These are phyloP conservation scores for Leptobrachium ailaonicum DNA, from an alignment of 2,113 vertebrate genomes.

Conservation along the genomic window DNA sequence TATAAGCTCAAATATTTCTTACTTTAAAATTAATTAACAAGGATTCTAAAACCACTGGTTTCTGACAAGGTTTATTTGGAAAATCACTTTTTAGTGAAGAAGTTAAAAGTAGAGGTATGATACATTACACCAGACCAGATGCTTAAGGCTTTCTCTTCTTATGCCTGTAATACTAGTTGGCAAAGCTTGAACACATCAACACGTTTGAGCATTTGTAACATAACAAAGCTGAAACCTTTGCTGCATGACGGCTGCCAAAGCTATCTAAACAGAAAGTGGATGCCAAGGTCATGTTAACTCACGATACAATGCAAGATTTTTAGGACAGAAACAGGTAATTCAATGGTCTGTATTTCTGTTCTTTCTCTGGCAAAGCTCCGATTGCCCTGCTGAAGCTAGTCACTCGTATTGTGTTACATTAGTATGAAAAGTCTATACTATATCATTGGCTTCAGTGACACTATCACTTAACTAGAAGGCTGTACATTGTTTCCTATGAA, in stretches of 20 bases:
- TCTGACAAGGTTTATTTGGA: no score
- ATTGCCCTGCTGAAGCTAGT: not conserved
- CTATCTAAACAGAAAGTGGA: constrained; percentile 10
- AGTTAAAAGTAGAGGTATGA: not conserved
- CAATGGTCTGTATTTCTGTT: no score
- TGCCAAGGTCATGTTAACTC: constrained; percentile 32
- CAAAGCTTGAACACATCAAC: constrained; percentile 14
- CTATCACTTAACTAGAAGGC: no score
- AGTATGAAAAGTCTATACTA: no score
- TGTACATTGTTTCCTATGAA: no score
- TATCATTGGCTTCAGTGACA: no score
- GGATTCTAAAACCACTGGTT: no score
- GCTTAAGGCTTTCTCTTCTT: constrained; percentile 18
- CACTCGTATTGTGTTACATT: no score
- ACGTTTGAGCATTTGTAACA: constrained; percentile 13
- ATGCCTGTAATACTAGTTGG: constrained; percentile 14
- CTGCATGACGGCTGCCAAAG: not conserved
- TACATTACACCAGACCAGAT: not conserved
- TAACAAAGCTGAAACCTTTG: constrained; percentile 10
- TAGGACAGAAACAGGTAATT: no score
- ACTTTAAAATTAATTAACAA: no score
- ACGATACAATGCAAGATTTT: not conserved
- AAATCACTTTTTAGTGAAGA: no score
- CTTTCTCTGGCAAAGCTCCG: not conserved
- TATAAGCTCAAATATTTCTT: no score